Evolutionary conservation across 2,113 vertebrate species (phyloP).

Genomic region (Callocephalon fimbriatum): DNA sequence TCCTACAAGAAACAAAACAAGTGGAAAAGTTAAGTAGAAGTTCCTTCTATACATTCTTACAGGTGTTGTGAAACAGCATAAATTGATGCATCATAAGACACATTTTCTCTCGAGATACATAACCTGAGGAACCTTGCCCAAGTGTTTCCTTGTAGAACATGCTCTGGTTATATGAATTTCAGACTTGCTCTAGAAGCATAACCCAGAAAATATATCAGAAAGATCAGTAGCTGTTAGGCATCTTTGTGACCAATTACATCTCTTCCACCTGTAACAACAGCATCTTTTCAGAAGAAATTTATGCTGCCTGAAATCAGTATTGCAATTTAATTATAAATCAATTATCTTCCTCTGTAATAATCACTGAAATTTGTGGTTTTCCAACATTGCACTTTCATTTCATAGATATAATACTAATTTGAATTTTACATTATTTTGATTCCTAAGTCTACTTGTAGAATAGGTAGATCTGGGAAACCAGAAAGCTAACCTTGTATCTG

Average conservation of each 20-base stretch:
- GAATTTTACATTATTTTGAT: neutral
- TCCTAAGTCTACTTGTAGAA: neutral
- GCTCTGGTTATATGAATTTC: neutral
- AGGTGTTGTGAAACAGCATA: neutral
- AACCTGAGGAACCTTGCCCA: neutral
- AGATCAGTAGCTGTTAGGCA: neutral
- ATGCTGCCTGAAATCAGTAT: neutral
- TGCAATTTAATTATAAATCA: neutral
- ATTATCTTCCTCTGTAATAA: neutral
- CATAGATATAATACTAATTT: neutral
- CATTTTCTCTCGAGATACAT: neutral
- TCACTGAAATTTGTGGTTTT: neutral
- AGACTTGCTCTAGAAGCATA: neutral
- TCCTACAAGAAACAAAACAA: neutral
- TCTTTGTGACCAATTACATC: neutral
- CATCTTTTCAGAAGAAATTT: neutral
- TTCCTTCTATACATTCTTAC: neutral
- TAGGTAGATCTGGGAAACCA: conserved; percentile 33
- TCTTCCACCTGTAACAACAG: neutral
- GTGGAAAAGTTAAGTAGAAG: neutral
- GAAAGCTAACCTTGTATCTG: neutral
- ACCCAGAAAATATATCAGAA: neutral
- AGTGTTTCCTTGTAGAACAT: neutral
- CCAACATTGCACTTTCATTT: neutral
- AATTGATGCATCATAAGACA: neutral